Conservation (phyloP, 2,888 invertebrate species). For the Drosophila demipolita region DNA sequence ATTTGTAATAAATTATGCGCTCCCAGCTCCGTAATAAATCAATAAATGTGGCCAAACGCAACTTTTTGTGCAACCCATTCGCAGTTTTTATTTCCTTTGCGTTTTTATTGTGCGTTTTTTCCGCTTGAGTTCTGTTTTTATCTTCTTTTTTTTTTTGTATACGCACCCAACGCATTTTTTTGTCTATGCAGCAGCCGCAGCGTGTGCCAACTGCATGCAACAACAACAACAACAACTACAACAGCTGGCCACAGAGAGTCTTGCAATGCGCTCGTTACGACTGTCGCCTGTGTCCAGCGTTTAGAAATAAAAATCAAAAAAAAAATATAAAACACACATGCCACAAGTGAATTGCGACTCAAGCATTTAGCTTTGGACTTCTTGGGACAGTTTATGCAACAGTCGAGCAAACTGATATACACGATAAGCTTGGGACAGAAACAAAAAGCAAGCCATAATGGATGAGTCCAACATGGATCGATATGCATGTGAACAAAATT, state of each 20-base stretch:
- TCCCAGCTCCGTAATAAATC: slow-evolving; percentile 62
- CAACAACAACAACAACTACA: background rate
- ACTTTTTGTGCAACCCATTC: slow-evolving; percentile 54
- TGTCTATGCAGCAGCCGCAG: slow-evolving; percentile 43
- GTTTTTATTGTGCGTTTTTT: background rate
- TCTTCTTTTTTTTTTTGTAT: slow-evolving; percentile 56
- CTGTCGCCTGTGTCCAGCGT: slow-evolving; percentile 22
- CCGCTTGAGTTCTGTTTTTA: background rate
- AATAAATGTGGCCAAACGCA: slow-evolving; percentile 72
- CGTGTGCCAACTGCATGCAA: slow-evolving; percentile 60
- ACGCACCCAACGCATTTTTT: slow-evolving; percentile 66
- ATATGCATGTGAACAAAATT: background rate
- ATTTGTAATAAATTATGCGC: slow-evolving; percentile 77
- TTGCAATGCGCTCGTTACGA: slow-evolving; percentile 33
- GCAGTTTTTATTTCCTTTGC: slow-evolving; percentile 14
- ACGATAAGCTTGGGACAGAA: slow-evolving; percentile 1
- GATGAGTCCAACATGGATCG: slow-evolving; percentile 5
- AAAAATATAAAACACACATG: slow-evolving; percentile 18
- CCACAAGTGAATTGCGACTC: slow-evolving; percentile 22
- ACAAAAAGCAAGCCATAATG: slow-evolving; percentile 5
- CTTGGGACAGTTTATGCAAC: slow-evolving; percentile 10
- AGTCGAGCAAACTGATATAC: slow-evolving; percentile 13
- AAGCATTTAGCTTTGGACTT: slow-evolving; percentile 7
- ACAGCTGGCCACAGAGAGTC: slow-evolving; percentile 1
- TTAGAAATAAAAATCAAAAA: slow-evolving; percentile 10